These are phyloP conservation scores for Varanus salvator DNA, from an alignment of 2,113 vertebrate genomes.

Conservation along the genomic window DNA sequence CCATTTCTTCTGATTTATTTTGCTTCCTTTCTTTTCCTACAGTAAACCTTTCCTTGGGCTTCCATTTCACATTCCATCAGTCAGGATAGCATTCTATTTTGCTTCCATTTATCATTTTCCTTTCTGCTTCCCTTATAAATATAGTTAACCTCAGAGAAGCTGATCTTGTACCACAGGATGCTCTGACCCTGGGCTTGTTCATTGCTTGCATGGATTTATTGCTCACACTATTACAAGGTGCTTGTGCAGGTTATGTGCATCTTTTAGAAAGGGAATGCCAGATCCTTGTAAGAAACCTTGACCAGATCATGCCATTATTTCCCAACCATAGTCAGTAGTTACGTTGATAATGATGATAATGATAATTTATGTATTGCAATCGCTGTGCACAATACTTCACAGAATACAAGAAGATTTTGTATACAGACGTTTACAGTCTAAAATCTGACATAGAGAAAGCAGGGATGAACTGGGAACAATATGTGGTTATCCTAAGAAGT, in stretches of 20 bases:
- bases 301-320: not conserved
- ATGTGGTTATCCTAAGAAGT: not conserved
- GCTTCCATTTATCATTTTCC: not conserved
- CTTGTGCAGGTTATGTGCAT: not conserved
- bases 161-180: not conserved
- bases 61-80: slow-evolving; percentile 18
- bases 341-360: no score
- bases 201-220: not conserved
- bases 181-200: not conserved
- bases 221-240: not conserved
- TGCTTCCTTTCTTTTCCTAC: not conserved
- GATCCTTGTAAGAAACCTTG: not conserved
- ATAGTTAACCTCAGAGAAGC: not conserved
- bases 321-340: no score
- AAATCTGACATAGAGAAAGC: not conserved
- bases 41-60: not conserved
- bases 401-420: not conserved
- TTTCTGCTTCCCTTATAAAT: not conserved
- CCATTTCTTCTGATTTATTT: not conserved
- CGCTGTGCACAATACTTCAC: not conserved
- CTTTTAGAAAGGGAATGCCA: not conserved
- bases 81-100: not conserved
- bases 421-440: not conserved
- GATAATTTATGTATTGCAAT: not conserved
- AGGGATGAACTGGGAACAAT: not conserved